A percentile compares a stretch with the other conserved stretches of the same genome.
Evolutionary conservation across 2,888 invertebrate genomes (phyloP).

Genomic region (Torymus tubicola): DNA sequence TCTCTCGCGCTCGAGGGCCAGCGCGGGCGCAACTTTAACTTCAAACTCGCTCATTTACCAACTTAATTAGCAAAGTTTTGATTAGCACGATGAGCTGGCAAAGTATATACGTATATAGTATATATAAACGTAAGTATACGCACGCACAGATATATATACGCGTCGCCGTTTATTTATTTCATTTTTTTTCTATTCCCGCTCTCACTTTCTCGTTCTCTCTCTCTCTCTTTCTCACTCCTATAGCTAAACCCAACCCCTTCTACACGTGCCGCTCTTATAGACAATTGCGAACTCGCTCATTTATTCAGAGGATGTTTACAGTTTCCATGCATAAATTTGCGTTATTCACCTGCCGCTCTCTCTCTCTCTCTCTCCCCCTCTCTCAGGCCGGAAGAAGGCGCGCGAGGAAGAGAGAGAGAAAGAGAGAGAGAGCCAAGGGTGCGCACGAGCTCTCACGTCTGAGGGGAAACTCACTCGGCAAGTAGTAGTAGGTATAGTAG

Average conservation of each 20-base stretch:
- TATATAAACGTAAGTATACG: not conserved
- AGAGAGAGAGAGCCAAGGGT: too few species aligned
- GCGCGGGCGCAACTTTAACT: constrained; percentile 26
- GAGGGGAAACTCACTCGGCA: constrained; percentile 18
- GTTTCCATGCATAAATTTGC: constrained; percentile 43
- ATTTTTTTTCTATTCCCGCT: not conserved
- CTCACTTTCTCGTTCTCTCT: not conserved
- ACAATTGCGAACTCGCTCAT: constrained; percentile 42
- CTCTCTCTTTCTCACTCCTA: too few species aligned
- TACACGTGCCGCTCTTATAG: constrained; percentile 4
- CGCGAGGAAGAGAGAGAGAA: too few species aligned
- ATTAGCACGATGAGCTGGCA: constrained; percentile 53
- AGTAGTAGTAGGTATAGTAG: not conserved
- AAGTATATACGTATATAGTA: constrained; percentile 44
- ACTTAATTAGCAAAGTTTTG: constrained; percentile 59
- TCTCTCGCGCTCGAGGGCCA: constrained; percentile 8
- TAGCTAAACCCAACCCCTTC: not conserved
- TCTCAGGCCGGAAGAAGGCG: not conserved
- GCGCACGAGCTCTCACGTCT: constrained; percentile 1
- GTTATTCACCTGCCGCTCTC: constrained; percentile 17
- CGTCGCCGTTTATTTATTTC: not conserved
- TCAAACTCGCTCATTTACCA: constrained; percentile 51
- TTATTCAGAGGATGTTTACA: constrained; percentile 37
- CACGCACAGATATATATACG: not conserved
- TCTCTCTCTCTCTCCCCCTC: too few species aligned